A percentile compares a stretch with the other conserved stretches of the same genome.
phyloP scores from a whole-genome alignment of 2,113 vertebrate species.

The Halcyon malimbica region DNA sequence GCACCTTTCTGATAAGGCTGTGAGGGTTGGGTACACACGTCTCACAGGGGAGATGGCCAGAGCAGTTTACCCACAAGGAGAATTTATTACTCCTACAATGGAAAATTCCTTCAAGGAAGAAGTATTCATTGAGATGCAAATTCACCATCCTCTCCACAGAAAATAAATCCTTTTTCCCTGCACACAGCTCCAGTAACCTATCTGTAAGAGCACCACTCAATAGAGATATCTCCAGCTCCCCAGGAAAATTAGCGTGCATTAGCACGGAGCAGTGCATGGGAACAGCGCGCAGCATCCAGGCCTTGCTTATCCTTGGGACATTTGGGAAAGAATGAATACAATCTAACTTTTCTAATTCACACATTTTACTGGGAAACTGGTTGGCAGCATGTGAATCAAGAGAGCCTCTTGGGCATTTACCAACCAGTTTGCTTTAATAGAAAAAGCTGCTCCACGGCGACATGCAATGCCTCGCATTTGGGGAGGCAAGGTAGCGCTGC shows the following conservation, averaged over 20 bases:
- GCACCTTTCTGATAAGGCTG: not conserved
- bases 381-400: not conserved
- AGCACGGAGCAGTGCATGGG: not conserved
- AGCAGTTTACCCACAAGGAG: not conserved
- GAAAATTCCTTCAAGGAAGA: constrained; percentile 31
- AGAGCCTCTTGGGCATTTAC: not conserved
- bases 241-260: not conserved
- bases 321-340: not conserved
- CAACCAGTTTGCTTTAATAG: not conserved
- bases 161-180: constrained; percentile 13
- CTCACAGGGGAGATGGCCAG: not conserved
- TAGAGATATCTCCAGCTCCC: not conserved
- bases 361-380: not conserved
- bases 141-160: not conserved
- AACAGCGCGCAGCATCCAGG: not conserved
- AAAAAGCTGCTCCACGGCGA: rapidly evolving
- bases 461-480: rapidly evolving
- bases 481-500: not conserved
- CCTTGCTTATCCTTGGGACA: not conserved
- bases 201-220: not conserved
- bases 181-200: not conserved
- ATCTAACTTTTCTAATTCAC: not conserved
- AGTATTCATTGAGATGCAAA: constrained; percentile 1
- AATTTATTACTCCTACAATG: not conserved
- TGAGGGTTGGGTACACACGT: rapidly evolving